Evolutionary conservation across 2,888 invertebrate genomes (phyloP).

Genomic region (Rotaria macrura): DNA sequence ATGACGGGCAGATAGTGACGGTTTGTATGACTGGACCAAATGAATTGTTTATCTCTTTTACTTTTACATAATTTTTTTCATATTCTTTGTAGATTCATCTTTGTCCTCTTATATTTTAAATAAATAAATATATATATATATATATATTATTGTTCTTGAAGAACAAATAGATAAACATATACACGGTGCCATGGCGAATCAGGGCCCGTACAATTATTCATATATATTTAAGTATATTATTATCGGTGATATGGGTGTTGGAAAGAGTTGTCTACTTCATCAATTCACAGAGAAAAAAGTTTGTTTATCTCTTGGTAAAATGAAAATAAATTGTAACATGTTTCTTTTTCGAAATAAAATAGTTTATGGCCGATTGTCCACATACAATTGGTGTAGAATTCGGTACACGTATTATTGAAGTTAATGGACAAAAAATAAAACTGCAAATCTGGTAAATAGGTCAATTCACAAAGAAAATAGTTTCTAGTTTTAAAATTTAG

Average conservation of each 20-base stretch:
- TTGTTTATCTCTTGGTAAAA: slow-evolving; percentile 45
- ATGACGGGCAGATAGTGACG: neutral
- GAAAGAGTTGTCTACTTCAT: slow-evolving; percentile 94
- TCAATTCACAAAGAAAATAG: neutral
- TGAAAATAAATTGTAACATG: slow-evolving; percentile 78
- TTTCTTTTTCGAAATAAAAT: slow-evolving; percentile 33
- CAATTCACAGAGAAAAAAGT: slow-evolving; percentile 99
- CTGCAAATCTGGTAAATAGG: slow-evolving; percentile 99
- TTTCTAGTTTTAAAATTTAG: too few species aligned
- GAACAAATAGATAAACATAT: neutral
- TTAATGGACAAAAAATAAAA: slow-evolving; percentile 97
- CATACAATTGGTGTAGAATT: slow-evolving; percentile 99
- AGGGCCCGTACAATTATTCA: slow-evolving; percentile 20
- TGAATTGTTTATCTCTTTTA: neutral
- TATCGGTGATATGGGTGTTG: slow-evolving; percentile 98
- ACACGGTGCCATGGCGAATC: slow-evolving; percentile 3
- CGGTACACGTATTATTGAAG: slow-evolving; percentile 97
- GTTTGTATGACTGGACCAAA: neutral
- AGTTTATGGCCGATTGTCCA: slow-evolving; percentile 99
- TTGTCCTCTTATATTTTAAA: neutral
- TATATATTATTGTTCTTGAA: neutral
- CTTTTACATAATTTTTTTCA: neutral
- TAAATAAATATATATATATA: too few species aligned
- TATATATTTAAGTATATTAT: slow-evolving; percentile 97
- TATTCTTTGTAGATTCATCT: neutral